Evolutionary conservation across 2,888 invertebrate genomes (phyloP).

Genomic region (Nudaria mundana): DNA sequence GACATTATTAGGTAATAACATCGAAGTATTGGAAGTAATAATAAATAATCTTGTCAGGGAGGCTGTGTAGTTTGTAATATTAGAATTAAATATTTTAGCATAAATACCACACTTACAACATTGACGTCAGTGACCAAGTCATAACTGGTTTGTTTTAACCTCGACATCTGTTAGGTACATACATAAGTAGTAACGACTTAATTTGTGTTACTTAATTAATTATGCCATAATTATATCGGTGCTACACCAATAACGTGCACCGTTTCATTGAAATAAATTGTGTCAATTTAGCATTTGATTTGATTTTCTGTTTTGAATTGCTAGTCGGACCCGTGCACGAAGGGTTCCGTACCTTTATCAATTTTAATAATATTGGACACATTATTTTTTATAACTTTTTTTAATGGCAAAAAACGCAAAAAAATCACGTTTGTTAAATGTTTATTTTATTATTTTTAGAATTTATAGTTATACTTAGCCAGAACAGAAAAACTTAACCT

Average conservation of each 20-base stretch:
- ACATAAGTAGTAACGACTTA: not conserved
- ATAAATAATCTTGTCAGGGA: not conserved
- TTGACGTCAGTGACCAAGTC: slow-evolving; percentile 20
- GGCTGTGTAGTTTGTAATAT: slow-evolving; percentile 1
- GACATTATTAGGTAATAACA: slow-evolving; percentile 2
- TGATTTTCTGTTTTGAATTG: too few relatives aligned
- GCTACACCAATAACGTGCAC: not conserved
- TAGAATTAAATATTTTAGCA: slow-evolving; percentile 14
- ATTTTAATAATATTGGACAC: too few relatives aligned
- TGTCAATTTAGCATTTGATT: too few relatives aligned
- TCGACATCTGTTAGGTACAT: slow-evolving; percentile 12
- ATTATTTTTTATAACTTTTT: too few relatives aligned
- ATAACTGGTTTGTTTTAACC: slow-evolving; percentile 13
- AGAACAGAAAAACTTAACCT: too few relatives aligned
- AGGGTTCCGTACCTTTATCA: too few relatives aligned
- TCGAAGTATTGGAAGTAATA: not conserved
- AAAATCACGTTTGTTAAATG: too few relatives aligned
- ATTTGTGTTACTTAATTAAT: slow-evolving; percentile 7
- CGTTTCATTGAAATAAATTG: not conserved
- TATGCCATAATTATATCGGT: not conserved
- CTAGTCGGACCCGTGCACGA: too few relatives aligned
- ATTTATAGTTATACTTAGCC: too few relatives aligned
- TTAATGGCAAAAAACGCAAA: too few relatives aligned
- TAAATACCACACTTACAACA: slow-evolving; percentile 15
- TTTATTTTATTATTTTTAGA: too few relatives aligned